Percentiles rank a stretch among this genome's conserved stretches.
Conservation (phyloP, 2,113 vertebrate species). For the Anhinga rufa region DNA sequence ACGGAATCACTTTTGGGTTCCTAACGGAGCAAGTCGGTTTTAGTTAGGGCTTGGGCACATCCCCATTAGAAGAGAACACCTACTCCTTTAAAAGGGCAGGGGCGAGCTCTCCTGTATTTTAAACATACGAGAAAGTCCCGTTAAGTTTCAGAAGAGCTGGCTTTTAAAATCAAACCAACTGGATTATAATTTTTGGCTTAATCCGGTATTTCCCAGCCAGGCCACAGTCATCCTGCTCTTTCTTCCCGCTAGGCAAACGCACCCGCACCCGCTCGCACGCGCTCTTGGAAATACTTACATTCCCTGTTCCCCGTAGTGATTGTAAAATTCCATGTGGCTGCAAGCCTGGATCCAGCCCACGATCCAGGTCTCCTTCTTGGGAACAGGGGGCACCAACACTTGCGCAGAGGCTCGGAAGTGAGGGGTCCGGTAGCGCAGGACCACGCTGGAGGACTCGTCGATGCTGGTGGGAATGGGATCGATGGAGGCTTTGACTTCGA, state of each 20-base stretch:
- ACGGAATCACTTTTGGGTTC: neutral
- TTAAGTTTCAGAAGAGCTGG: neutral
- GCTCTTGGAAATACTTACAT: conserved; percentile 83
- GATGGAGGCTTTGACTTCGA: conserved; percentile 93
- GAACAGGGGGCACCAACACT: conserved; percentile 88
- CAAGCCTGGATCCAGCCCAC: conserved; percentile 99
- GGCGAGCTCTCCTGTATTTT: neutral
- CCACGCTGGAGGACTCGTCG: conserved; percentile 94
- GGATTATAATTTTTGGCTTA: neutral
- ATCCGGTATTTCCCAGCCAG: neutral
- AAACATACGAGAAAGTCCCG: neutral
- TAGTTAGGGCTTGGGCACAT: neutral
- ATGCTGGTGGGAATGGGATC: conserved; percentile 94
- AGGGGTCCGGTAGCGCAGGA: conserved; percentile 95
- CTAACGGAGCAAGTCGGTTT: neutral
- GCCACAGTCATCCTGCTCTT: neutral
- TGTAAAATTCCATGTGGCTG: conserved; percentile 99
- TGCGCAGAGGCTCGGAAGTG: conserved; percentile 93
- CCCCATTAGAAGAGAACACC: neutral
- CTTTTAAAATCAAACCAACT: neutral
- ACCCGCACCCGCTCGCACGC: neutral
- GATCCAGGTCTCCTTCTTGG: conserved; percentile 92
- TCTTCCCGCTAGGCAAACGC: neutral
- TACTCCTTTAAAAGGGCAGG: neutral
- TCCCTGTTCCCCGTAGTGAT: conserved; percentile 91